phyloP scores from a whole-genome alignment of 1,140 invertebrate genomes.

The Chionoecetes opilio region DNA sequence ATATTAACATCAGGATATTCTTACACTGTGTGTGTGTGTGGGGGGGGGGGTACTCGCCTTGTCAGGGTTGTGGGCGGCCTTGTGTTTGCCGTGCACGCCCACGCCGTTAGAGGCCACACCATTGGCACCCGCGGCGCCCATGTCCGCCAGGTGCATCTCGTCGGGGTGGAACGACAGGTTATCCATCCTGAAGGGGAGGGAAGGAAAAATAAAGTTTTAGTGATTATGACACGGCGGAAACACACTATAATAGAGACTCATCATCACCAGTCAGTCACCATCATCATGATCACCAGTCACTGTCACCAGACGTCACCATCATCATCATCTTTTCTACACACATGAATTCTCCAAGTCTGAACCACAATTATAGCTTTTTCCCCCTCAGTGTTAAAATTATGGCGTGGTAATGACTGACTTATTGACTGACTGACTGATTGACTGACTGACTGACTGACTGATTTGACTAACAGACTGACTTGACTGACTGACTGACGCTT shows the following conservation, averaged over 20 bases:
- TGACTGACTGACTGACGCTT: too few relatives aligned
- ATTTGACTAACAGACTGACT: too few relatives aligned
- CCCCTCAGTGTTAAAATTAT: too few relatives aligned
- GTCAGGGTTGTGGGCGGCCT: constrained; percentile 36
- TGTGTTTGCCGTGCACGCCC: constrained; percentile 2
- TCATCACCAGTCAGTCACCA: neutral
- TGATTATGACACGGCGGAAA: neutral
- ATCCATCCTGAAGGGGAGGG: neutral
- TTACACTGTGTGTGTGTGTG: neutral
- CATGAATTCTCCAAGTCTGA: too few relatives aligned
- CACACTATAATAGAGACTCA: neutral
- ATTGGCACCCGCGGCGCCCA: neutral
- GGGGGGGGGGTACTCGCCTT: neutral
- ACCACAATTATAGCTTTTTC: too few relatives aligned
- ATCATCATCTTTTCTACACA: neutral
- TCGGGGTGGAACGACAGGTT: neutral
- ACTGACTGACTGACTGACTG: too few relatives aligned
- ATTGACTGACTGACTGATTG: too few relatives aligned
- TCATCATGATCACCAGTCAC: neutral
- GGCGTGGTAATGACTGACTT: too few relatives aligned
- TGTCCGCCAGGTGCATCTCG: neutral
- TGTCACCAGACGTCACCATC: neutral
- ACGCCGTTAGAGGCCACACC: neutral
- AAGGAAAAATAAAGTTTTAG: neutral
- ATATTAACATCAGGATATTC: neutral